phyloP scores from a whole-genome alignment of 2,888 invertebrate genomes.

The Drosophila pegasa region DNA sequence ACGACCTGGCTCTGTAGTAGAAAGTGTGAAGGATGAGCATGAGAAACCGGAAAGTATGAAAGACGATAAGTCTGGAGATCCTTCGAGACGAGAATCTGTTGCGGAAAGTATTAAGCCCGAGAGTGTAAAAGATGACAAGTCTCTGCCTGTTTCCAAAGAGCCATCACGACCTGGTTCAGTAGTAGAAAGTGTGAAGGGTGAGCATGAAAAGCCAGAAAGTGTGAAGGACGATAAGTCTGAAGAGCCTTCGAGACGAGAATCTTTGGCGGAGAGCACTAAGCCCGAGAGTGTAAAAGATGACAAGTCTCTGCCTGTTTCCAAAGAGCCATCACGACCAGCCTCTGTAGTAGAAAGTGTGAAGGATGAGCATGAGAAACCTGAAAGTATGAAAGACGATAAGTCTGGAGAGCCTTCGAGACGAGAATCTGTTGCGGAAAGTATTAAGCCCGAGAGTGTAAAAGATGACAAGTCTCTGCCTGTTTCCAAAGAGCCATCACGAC shows the following conservation, averaged over 20 bases:
- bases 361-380: neutral
- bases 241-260: conserved; percentile 10
- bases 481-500: neutral
- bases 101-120: conserved; percentile 18
- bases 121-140: conserved; percentile 2
- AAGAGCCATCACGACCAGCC: neutral
- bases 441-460: neutral
- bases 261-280: neutral
- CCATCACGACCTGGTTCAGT: conserved; percentile 37
- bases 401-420: neutral
- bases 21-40: conserved; percentile 18
- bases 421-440: neutral
- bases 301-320: neutral
- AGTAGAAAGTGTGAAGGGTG: conserved; percentile 32
- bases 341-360: neutral
- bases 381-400: neutral
- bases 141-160: conserved; percentile 4
- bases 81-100: neutral
- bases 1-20: conserved; percentile 41
- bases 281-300: neutral
- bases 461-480: neutral
- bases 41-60: neutral
- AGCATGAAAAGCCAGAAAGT: conserved; percentile 32
- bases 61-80: conserved; percentile 7
- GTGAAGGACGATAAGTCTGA: conserved; percentile 38